Evolutionary conservation across 1,140 invertebrate genomes (phyloP).

Genomic region (Papilio glaucus): DNA sequence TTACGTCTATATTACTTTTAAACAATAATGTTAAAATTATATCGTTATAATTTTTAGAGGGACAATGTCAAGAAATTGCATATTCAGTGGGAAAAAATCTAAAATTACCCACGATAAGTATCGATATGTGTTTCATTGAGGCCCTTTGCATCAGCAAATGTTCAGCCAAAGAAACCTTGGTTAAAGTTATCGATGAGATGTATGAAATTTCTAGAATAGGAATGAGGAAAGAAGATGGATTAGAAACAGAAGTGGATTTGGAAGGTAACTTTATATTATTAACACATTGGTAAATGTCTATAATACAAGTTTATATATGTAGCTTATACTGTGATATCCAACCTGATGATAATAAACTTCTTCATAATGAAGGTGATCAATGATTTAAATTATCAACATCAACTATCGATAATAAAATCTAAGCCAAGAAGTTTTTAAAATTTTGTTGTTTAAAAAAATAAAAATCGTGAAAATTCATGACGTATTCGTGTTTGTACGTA

Average conservation of each 20-base stretch:
- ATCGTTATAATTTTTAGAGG: conserved; percentile 54
- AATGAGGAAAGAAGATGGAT: conserved; percentile 45
- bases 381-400: too few species aligned
- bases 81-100: conserved; percentile 67
- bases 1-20: too few species aligned
- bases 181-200: conserved; percentile 61
- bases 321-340: too few species aligned
- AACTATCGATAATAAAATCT: too few species aligned
- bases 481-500: too few species aligned
- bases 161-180: conserved; percentile 54
- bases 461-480: too few species aligned
- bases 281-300: too few species aligned
- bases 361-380: too few species aligned
- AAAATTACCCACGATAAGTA: conserved; percentile 61
- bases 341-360: too few species aligned
- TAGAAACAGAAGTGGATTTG: conserved; percentile 35
- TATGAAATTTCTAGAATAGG: conserved; percentile 53
- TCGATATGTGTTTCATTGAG: conserved; percentile 66
- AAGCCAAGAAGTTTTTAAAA: too few species aligned
- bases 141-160: conserved; percentile 60
- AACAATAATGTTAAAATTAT: neutral
- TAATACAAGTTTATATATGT: too few species aligned
- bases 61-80: conserved; percentile 70
- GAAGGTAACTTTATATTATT: conserved; percentile 3
- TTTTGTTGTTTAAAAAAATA: too few species aligned